Conservation (phyloP, 2,888 invertebrate species). For the Watsonalla binaria region DNA sequence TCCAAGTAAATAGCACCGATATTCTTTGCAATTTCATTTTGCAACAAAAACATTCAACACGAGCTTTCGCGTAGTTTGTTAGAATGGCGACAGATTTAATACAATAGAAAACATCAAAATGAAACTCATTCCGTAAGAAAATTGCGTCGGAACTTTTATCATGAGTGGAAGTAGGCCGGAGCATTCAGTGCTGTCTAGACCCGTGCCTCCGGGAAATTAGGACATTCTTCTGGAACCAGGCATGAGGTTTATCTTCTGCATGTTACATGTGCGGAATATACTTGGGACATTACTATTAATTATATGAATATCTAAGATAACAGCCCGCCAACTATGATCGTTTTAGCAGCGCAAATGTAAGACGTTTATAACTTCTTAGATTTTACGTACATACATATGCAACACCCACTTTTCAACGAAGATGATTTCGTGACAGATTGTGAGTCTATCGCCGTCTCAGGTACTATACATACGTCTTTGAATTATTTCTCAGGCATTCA, state of each 20-base stretch:
- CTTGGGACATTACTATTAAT: no score
- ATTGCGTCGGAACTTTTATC: conserved; percentile 2
- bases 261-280: not conserved
- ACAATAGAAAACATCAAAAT: not conserved
- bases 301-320: no score
- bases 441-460: no score
- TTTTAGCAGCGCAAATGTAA: no score
- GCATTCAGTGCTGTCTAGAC: conserved; percentile 3
- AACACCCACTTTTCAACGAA: no score
- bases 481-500: no score
- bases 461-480: no score
- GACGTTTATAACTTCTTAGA: no score
- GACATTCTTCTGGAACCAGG: conserved; percentile 1
- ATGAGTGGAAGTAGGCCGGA: not conserved
- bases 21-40: conserved; percentile 14
- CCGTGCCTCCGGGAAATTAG: not conserved
- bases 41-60: not conserved
- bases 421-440: no score
- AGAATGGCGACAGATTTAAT: not conserved
- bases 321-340: no score
- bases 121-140: not conserved
- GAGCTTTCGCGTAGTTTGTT: not conserved
- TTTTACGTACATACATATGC: no score
- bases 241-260: not conserved
- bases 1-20: not conserved